phyloP scores from a whole-genome alignment of 2,797 vertebrate genomes.

The Nannoperca australis region DNA sequence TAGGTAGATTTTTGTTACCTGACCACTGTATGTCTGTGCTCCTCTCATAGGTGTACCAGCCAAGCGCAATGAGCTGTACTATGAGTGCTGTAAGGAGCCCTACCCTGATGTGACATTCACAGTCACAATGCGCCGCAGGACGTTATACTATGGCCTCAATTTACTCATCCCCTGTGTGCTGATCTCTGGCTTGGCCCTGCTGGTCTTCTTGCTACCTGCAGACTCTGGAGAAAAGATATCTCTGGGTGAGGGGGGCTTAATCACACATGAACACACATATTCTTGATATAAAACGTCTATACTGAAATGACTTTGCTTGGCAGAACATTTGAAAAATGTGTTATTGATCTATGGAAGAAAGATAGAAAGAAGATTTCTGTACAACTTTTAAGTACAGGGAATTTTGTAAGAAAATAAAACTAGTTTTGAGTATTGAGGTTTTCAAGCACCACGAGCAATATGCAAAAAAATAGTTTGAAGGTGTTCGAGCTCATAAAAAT shows the following conservation, averaged over 20 bases:
- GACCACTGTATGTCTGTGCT: conserved; percentile 9
- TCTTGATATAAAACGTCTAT: not conserved
- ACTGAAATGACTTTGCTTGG: not conserved
- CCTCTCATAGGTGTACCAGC: conserved; percentile 88
- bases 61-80: conserved; percentile 92
- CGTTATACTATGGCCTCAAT: conserved; percentile 93
- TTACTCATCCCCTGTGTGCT: conserved; percentile 94
- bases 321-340: not conserved
- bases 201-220: conserved; percentile 93
- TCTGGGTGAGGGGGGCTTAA: conserved; percentile 81
- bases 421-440: not conserved
- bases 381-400: not conserved
- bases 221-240: conserved; percentile 97
- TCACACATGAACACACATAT: not conserved
- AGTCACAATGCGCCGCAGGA: conserved; percentile 92
- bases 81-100: conserved; percentile 94
- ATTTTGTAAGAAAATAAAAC: not conserved
- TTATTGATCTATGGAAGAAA: not conserved
- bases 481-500: not conserved
- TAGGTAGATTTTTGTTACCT: not conserved
- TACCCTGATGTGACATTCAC: conserved; percentile 95
- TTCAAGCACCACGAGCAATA: not conserved
- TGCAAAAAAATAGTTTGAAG: not conserved
- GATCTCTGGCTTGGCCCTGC: conserved; percentile 92
- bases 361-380: not conserved